A percentile compares a stretch with the other conserved stretches of the same genome.
These are phyloP conservation scores for Stomorhina lunata DNA, from an alignment of 2,888 invertebrate species.

Conservation along the genomic window DNA sequence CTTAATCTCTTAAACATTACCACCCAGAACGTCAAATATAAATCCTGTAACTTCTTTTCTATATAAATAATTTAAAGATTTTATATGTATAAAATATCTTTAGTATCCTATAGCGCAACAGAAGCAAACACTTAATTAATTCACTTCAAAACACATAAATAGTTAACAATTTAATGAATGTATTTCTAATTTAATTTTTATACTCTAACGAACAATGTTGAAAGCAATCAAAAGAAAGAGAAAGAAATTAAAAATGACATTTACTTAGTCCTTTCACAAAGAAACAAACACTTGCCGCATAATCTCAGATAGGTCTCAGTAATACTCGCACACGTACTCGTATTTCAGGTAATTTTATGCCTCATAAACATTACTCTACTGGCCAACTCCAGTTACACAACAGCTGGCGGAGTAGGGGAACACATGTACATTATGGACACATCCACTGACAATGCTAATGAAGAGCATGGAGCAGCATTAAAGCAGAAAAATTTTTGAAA, in stretches of 20 bases:
- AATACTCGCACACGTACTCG: constrained; percentile 14
- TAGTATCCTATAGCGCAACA: not conserved
- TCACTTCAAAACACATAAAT: not conserved
- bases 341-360: constrained; percentile 62
- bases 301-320: not conserved
- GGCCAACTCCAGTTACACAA: constrained; percentile 28
- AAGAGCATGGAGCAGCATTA: constrained; percentile 40
- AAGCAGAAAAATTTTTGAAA: not conserved
- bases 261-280: not conserved
- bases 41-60: no score
- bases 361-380: constrained; percentile 55
- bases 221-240: not conserved
- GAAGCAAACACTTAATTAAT: not conserved
- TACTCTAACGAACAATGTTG: not conserved
- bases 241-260: not conserved
- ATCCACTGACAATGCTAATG: constrained; percentile 54
- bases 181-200: not conserved
- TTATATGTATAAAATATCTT: no score
- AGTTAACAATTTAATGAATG: not conserved
- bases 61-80: no score
- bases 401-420: not conserved
- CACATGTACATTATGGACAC: constrained; percentile 45
- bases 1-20: no score
- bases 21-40: no score
- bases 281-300: no score